Base-by-base conservation (phyloP, 2,797 vertebrate genomes). In the Harpagifer antarcticus region DNA sequence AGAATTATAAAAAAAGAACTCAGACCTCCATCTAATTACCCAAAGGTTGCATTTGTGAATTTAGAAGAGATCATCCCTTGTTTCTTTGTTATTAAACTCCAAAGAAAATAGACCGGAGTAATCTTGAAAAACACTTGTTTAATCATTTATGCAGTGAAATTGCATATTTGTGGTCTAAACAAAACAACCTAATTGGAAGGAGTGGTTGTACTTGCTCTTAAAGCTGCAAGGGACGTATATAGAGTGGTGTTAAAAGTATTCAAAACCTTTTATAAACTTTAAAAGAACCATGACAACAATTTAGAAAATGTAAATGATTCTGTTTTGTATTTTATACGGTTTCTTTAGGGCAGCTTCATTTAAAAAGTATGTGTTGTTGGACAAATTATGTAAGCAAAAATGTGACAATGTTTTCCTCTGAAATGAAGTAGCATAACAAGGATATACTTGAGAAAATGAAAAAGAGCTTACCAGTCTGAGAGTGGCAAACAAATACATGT, bases 161-260 rank as follows among this genome's bases (percentile, higher is more conserved):
- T 57, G 55, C 47, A 78, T 78, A 9, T 81, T 68, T 84, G 69
- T 74, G 40, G 64, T 58, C 43, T 13, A 27, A 68, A 74, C 50
- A 83, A 79, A 73, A 69, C 27, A 37, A 53, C 42, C 40, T 27
- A 14, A 42, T n/a, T 62, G 13, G 40, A 63, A 17, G 7, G 19
- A 50, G 48, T 70, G 17, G 59, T 58, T 33, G 23, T 43, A n/a
- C 1, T 52, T 57, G 2, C 42, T 54, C 23, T 76, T 48, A 58
- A 57, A 80, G 23, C 64, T 50, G 52, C 33, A 40, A 47, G 37
- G 12, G 15, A 40, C 31, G 33, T 10, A 13, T 2, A 37, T 63
- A 47, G 8, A 58, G 17, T 15, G 2, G 19, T 47, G 9, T 33
- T 42, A 63, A 9, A 68, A 55, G 13, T 20, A 9, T 23, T 40